Evolutionary conservation across 2,113 vertebrate genomes (phyloP).

Genomic region (Gnathonemus longibarbis): DNA sequence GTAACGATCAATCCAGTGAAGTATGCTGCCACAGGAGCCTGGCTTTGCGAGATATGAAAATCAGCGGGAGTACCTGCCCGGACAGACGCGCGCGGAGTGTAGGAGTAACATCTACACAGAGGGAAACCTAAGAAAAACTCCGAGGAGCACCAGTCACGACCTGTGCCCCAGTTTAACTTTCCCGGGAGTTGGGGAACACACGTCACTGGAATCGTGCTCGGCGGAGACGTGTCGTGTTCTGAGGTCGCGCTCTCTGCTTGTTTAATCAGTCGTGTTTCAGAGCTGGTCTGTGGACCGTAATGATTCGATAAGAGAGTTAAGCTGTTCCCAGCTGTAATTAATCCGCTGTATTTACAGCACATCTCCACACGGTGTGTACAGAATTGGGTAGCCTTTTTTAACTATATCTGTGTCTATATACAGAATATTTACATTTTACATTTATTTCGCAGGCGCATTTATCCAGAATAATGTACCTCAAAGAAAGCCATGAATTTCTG

Average conservation of each 20-base stretch:
- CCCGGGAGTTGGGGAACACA: not conserved
- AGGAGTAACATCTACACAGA: not conserved
- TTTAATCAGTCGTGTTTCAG: constrained; percentile 26
- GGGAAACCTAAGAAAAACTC: not conserved
- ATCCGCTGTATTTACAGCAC: constrained; percentile 35
- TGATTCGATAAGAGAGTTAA: not conserved
- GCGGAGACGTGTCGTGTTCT: not conserved
- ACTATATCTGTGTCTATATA: not conserved
- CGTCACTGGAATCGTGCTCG: not conserved
- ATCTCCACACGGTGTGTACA: constrained; percentile 36
- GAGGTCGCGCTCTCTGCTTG: constrained; percentile 1
- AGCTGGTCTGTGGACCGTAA: constrained; percentile 40
- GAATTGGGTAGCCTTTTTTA: not conserved
- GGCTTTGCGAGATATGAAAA: constrained; percentile 44
- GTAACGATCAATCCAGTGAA: constrained; percentile 42
- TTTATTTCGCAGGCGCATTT: not conserved
- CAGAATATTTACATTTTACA: not conserved
- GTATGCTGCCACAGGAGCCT: constrained; percentile 42
- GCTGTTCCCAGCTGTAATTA: not conserved
- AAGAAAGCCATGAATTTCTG: not conserved
- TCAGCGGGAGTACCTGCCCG: constrained; percentile 44
- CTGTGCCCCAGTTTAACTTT: not conserved
- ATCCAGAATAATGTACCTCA: not conserved
- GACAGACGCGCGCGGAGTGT: constrained; percentile 14
- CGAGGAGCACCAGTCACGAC: not conserved